These are phyloP conservation scores for Pseudopodoces humilis DNA, from an alignment of 2,113 vertebrate species.

Conservation along the genomic window DNA sequence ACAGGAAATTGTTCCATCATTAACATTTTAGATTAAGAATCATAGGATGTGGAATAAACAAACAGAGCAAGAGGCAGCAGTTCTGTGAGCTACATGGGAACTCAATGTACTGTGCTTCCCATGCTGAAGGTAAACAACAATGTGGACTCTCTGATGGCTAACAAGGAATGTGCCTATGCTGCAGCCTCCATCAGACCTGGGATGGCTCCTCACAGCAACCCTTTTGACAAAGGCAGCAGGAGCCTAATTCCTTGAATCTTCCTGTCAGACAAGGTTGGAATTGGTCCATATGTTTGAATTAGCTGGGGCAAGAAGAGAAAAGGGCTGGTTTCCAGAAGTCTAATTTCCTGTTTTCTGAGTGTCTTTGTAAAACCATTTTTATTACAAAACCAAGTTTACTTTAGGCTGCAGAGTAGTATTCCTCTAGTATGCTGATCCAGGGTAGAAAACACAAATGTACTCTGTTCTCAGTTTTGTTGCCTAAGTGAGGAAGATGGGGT, in stretches of 20 bases:
- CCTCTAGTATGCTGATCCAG: not conserved
- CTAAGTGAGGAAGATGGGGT: not conserved
- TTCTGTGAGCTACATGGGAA: not conserved
- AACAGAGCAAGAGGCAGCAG: not conserved
- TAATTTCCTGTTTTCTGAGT: not conserved
- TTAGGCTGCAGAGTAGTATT: not conserved
- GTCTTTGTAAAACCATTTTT: not conserved
- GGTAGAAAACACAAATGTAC: not conserved
- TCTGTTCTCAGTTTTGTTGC: not conserved
- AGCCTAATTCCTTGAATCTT: not conserved
- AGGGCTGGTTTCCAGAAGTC: not conserved
- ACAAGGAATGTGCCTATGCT: not conserved
- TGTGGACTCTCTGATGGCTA: not conserved
- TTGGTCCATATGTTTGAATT: not conserved
- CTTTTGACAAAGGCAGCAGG: not conserved
- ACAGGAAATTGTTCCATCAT: not conserved
- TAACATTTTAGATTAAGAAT: not conserved
- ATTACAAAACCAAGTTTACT: not conserved
- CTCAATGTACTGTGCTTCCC: not conserved
- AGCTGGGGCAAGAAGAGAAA: not conserved
- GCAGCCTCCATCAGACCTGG: not conserved
- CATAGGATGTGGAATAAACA: not conserved
- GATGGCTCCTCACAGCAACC: not conserved
- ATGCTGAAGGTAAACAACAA: not conserved
- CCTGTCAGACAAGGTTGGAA: not conserved